These are phyloP conservation scores for Calyptommatus sinebrachiatus DNA, from an alignment of 2,113 vertebrate genomes.

Conservation along the genomic window DNA sequence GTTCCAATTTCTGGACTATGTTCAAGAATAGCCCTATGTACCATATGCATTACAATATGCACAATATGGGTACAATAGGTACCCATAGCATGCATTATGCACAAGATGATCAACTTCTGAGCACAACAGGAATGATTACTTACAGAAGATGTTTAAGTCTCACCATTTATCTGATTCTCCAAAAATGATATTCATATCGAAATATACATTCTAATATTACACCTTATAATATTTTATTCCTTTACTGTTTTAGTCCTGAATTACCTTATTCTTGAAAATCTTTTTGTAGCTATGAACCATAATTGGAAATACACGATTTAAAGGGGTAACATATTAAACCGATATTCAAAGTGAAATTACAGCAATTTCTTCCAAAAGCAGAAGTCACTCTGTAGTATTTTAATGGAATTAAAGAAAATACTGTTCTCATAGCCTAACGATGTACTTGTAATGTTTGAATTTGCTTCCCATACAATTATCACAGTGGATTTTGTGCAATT, in stretches of 20 bases:
- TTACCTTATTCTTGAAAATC: conserved; percentile 19
- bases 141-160: conserved; percentile 1
- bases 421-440: conserved; percentile 5
- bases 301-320: conserved; percentile 16
- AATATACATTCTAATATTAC: conserved; percentile 4
- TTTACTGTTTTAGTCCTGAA: conserved; percentile 1
- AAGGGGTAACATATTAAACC: background rate
- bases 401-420: conserved; percentile 18
- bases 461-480: conserved; percentile 9
- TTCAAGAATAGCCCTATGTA: too few relatives aligned
- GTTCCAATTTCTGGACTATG: too few relatives aligned
- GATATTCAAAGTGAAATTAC: conserved; percentile 38
- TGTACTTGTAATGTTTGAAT: conserved; percentile 14
- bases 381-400: background rate
- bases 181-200: conserved; percentile 9
- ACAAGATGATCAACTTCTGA: conserved; percentile 21
- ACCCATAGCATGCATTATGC: too few relatives aligned
- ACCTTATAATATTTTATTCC: conserved; percentile 28
- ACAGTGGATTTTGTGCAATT: conserved; percentile 13
- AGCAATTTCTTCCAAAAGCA: conserved; percentile 16
- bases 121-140: conserved; percentile 27
- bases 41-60: conserved; percentile 44
- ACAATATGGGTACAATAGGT: conserved; percentile 22
- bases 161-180: conserved; percentile 15
- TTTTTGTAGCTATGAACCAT: background rate